Conservation (phyloP, 1,140 invertebrate genomes). For the Lasioglossum albipes region DNA sequence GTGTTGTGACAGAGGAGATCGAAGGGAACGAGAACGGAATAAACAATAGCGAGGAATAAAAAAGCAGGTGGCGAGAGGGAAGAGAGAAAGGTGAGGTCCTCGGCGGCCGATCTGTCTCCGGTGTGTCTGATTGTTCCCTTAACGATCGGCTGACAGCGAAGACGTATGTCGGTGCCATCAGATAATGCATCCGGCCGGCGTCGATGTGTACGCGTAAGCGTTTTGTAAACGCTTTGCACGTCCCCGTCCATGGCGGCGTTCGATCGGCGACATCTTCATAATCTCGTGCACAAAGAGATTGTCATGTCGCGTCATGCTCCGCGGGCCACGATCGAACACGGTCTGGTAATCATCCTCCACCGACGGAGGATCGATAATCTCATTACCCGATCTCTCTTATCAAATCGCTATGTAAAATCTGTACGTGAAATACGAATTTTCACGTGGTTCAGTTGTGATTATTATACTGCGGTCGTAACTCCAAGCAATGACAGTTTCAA, state of each 20-base stretch:
- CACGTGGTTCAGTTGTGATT: no score
- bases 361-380: background rate
- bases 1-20: background rate
- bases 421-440: no score
- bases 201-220: conserved; percentile 47
- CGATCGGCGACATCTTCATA: conserved; percentile 60
- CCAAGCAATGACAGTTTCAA: no score
- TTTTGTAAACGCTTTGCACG: conserved; percentile 59
- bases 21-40: background rate
- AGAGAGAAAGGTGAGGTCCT: conserved; percentile 9
- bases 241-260: conserved; percentile 29
- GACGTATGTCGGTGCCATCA: conserved; percentile 63
- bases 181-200: conserved; percentile 54
- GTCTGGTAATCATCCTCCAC: background rate
- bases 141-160: conserved; percentile 65
- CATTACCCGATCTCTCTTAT: background rate
- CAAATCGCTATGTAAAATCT: no score
- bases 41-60: conserved; percentile 33
- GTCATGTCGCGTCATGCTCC: conserved; percentile 55
- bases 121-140: conserved; percentile 60
- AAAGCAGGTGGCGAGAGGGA: conserved; percentile 17
- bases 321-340: background rate
- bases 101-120: conserved; percentile 40
- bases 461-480: no score
- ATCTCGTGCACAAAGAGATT: conserved; percentile 53